Percentiles rank a stretch among this genome's conserved stretches.
Conservation (phyloP, 2,113 vertebrate species). For the Pelodiscus sinensis region DNA sequence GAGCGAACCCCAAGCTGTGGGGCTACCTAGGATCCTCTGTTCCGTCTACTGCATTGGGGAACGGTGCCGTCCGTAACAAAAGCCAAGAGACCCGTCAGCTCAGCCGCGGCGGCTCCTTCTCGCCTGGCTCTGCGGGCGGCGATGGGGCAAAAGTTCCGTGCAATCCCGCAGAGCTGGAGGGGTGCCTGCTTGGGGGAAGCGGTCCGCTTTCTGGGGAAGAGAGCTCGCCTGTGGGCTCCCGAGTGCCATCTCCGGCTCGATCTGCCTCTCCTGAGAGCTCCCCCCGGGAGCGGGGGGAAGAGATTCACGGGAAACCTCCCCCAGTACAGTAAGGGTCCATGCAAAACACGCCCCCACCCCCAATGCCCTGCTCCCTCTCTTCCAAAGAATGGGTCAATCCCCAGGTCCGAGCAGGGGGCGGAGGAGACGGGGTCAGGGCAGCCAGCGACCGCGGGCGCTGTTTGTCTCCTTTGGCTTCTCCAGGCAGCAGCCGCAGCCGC, state of each 20-base stretch:
- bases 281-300: too few species aligned
- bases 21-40: conserved; percentile 47
- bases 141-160: conserved; percentile 67
- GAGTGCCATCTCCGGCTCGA: background rate
- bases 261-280: background rate
- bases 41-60: conserved; percentile 46
- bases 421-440: background rate
- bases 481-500: conserved; percentile 51
- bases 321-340: conserved; percentile 45
- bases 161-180: background rate
- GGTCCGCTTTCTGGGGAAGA: background rate
- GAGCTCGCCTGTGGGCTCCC: conserved; percentile 48
- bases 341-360: conserved; percentile 38
- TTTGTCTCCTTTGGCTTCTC: background rate
- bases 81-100: conserved; percentile 32
- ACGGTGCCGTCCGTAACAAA: conserved; percentile 55
- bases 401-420: background rate
- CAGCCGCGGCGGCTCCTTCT: conserved; percentile 25
- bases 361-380: background rate
- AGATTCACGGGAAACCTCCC: background rate
- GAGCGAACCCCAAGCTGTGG: conserved; percentile 38
- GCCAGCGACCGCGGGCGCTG: background rate
- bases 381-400: background rate
- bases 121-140: conserved; percentile 13
- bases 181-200: conserved; percentile 25